Base-by-base conservation (phyloP, 30 jellyfish, hydroid and myxozoan species). In the Aurelia sp. region DNA sequence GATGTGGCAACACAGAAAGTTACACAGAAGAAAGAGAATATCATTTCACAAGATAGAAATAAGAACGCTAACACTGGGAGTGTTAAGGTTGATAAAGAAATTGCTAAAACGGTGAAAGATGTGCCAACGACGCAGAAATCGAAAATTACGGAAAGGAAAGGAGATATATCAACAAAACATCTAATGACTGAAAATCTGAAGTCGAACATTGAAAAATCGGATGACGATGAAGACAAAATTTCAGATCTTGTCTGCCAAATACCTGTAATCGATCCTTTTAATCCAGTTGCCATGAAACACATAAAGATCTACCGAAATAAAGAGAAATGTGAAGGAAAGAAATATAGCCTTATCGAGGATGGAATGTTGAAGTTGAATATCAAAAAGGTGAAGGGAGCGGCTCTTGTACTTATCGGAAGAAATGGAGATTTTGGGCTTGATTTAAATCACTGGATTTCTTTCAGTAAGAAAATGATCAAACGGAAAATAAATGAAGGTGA, bases 211-310 rank as follows among this genome's bases (percentile, higher is more conserved):
- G 61, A 58, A 21, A 57, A 13, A 1, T 44, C 55, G 55, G 55
- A 44, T 44, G 55, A 44, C 16, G 9, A 8, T 9, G 55, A 7
- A 44, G 55, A 44, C 55, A 44, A 44, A 44, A 44, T 44, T 44
- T 31, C 86, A 6, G 69, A 38, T 64, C 66, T 78, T 11, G 89
- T 35, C 16, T 78, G 89, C 50, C 53, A 63, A 50, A 48, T 78
- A 15, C 89, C 89, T 0, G 44, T 5, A 4, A 65, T 78, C 1
- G 89, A 78, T 27, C 89, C 89, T 6, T 78, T 78, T 55, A 78
- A 62, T 47, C 80, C 78, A 8, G 72, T 62, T 2, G 89, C 60
- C 3, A 78, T 64, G 69, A 59, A 78, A 18, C 65, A 58, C 62
- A 47, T 75, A 8, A 75, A 53, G 40, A 52, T 52, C 74, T 57